Evolutionary conservation across 92 coral and sea anemone genomes (phyloP).

Genomic region (Actinostola sp.): DNA sequence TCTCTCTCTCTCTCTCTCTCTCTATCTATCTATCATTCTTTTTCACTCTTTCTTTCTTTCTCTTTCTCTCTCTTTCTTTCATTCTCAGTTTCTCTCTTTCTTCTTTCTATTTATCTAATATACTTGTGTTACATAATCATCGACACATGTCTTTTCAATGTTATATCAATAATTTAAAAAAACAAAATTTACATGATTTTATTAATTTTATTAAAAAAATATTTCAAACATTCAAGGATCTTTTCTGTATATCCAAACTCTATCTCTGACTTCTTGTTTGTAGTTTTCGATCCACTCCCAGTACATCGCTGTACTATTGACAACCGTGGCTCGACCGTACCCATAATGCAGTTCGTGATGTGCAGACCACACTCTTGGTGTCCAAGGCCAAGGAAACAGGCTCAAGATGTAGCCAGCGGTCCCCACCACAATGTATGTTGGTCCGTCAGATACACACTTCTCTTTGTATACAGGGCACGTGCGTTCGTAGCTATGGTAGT

Average conservation of each 20-base stretch:
- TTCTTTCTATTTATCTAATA: too few species aligned
- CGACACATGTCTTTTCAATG: too few species aligned
- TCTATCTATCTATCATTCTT: too few species aligned
- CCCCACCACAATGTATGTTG: conserved; percentile 74
- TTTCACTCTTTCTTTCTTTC: too few species aligned
- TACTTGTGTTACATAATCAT: too few species aligned
- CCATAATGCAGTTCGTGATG: conserved; percentile 77
- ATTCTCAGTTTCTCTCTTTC: too few species aligned
- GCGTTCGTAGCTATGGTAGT: conserved; percentile 79
- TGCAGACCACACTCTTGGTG: conserved; percentile 55
- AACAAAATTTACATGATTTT: too few species aligned
- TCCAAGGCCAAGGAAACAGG: conserved; percentile 52
- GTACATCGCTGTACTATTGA: conserved; percentile 72
- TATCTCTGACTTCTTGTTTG: conserved; percentile 62
- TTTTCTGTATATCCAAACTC: conserved; percentile 70
- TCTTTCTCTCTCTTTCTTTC: too few species aligned
- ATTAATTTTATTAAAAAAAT: too few species aligned
- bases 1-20: too few species aligned
- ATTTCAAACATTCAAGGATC: neutral
- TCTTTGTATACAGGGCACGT: conserved; percentile 73
- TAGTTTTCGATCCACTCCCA: conserved; percentile 82
- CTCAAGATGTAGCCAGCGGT: conserved; percentile 71
- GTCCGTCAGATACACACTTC: conserved; percentile 51
- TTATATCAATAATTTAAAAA: too few species aligned
- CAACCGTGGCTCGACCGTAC: conserved; percentile 83